Percentiles rank a stretch among this genome's conserved stretches.
Conservation (phyloP, 2,888 invertebrate species). For the Volucella inflata region DNA sequence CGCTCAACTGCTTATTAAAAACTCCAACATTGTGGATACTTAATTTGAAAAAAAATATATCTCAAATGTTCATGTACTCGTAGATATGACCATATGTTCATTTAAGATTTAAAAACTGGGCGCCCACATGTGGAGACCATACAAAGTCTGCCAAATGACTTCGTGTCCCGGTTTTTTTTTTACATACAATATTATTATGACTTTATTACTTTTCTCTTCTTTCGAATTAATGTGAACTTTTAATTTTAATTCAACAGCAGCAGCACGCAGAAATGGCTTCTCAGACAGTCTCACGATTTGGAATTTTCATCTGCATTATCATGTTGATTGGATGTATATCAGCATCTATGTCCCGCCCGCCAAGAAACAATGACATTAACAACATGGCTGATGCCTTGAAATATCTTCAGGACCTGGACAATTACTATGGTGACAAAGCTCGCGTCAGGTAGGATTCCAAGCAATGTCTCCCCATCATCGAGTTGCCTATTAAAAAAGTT, state of each 20-base stretch:
- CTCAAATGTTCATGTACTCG: too few species aligned
- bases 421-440: slow-evolving; percentile 87
- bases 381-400: slow-evolving; percentile 88
- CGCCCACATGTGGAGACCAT: too few species aligned
- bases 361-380: slow-evolving; percentile 84
- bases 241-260: slow-evolving; percentile 9
- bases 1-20: too few species aligned
- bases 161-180: not conserved
- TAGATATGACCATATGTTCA: too few species aligned
- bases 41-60: too few species aligned
- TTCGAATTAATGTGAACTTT: slow-evolving; percentile 5
- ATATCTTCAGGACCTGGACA: slow-evolving; percentile 88
- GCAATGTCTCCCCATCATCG: too few species aligned
- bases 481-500: too few species aligned
- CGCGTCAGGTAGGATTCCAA: slow-evolving; percentile 86
- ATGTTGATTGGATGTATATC: slow-evolving; percentile 74
- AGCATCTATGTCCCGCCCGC: slow-evolving; percentile 81
- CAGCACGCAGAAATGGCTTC: slow-evolving; percentile 55
- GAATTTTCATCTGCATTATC: slow-evolving; percentile 72
- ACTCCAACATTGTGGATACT: too few species aligned
- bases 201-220: not conserved
- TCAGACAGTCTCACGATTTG: slow-evolving; percentile 63
- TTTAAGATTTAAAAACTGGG: too few species aligned
- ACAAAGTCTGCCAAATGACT: not conserved
- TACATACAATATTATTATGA: not conserved